Conservation (phyloP, 1,140 invertebrate species). For the Plutomurus gul region DNA sequence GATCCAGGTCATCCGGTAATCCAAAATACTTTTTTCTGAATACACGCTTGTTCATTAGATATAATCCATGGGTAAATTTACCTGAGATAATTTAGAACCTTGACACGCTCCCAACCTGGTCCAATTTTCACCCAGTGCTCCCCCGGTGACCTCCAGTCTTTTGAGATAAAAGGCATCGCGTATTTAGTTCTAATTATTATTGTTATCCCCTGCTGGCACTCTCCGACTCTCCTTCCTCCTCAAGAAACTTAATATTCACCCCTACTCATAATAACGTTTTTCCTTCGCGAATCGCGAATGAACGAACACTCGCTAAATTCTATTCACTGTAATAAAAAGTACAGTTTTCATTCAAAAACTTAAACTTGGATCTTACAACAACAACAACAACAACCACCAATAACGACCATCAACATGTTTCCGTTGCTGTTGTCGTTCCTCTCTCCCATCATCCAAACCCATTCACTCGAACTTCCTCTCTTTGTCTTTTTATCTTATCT, state of each 20-base stretch:
- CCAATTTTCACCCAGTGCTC: conserved; percentile 98
- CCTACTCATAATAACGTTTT: background rate
- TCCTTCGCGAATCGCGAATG: too few relatives aligned
- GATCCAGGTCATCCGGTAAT: too few relatives aligned
- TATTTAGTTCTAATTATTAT: background rate
- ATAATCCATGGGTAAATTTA: too few relatives aligned
- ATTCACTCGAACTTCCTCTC: background rate
- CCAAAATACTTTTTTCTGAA: too few relatives aligned
- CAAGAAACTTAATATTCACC: background rate
- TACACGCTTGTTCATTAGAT: too few relatives aligned
- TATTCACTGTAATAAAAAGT: background rate
- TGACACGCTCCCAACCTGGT: conserved; percentile 94
- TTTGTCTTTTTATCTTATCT: background rate
- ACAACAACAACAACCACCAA: too few relatives aligned
- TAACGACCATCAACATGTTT: too few relatives aligned
- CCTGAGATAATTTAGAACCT: conserved; percentile 68
- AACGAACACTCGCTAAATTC: background rate
- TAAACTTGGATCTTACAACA: too few relatives aligned
- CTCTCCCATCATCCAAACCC: background rate
- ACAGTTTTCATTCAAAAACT: too few relatives aligned
- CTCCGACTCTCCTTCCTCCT: background rate
- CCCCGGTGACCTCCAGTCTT: conserved; percentile 76
- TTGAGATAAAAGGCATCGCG: conserved; percentile 52
- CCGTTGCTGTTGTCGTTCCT: background rate
- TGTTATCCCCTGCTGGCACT: background rate